phyloP scores from a whole-genome alignment of 2,113 vertebrate species.

The human region GRCh38 chr9:8900001-8900500 shows the following conservation, averaged over 20 bases:
- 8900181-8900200: conserved; percentile 51
- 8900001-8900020: conserved; percentile 48
- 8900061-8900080: neutral
- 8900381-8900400: neutral
- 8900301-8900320: conserved; percentile 38
- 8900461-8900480: neutral
- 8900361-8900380: neutral
- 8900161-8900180: conserved; percentile 11
- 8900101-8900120: neutral
- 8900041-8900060: conserved; percentile 21
- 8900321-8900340: conserved; percentile 25
- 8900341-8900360: neutral
- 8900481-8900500: neutral
- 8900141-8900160: conserved; percentile 55
- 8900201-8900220: conserved; percentile 56
- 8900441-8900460: neutral
- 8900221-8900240: conserved; percentile 21
- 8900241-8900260: conserved; percentile 4
- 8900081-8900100: conserved; percentile 51
- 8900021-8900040: conserved; percentile 39
- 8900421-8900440: neutral
- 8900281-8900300: conserved; percentile 31
- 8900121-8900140: neutral
- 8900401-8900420: neutral
- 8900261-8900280: conserved; percentile 2